A percentile compares a stretch with the other conserved stretches of the same genome.
phyloP scores from a whole-genome alignment of 2,113 vertebrate genomes.

The Chiloscyllium plagiosum region DNA sequence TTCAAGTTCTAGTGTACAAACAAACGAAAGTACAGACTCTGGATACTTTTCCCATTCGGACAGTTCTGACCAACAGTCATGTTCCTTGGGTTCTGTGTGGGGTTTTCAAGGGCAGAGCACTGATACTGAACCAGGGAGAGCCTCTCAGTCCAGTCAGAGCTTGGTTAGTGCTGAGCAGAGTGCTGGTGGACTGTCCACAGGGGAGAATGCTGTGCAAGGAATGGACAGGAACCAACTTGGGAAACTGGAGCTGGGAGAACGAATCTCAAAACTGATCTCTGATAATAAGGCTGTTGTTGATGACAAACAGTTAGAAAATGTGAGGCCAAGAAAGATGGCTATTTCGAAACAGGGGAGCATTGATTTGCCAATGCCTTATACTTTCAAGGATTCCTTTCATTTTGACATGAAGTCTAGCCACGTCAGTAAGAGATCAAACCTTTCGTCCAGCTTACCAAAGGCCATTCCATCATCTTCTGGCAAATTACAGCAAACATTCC shows the following conservation, averaged over 20 bases:
- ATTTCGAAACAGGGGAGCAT: constrained; percentile 91
- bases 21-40: constrained; percentile 89
- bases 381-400: constrained; percentile 92
- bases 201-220: constrained; percentile 41
- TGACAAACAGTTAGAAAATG: constrained; percentile 76
- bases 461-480: constrained; percentile 53
- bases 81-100: constrained; percentile 57
- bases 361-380: constrained; percentile 89
- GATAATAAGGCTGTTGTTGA: constrained; percentile 85
- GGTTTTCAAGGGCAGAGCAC: constrained; percentile 58
- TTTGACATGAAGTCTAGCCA: constrained; percentile 75
- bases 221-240: constrained; percentile 43
- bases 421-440: constrained; percentile 54
- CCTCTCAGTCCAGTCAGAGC: neutral
- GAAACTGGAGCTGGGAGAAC: constrained; percentile 75
- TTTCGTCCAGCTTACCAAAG: constrained; percentile 49
- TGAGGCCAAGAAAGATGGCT: constrained; percentile 81
- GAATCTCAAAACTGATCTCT: constrained; percentile 84
- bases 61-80: constrained; percentile 67
- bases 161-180: constrained; percentile 41
- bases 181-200: constrained; percentile 37
- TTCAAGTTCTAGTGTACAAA: constrained; percentile 69
- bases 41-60: constrained; percentile 83
- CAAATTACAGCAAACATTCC: constrained; percentile 62
- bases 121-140: constrained; percentile 58